Evolutionary conservation across 2,888 invertebrate species (phyloP).

Genomic region (Ichneumoninae sp.): DNA sequence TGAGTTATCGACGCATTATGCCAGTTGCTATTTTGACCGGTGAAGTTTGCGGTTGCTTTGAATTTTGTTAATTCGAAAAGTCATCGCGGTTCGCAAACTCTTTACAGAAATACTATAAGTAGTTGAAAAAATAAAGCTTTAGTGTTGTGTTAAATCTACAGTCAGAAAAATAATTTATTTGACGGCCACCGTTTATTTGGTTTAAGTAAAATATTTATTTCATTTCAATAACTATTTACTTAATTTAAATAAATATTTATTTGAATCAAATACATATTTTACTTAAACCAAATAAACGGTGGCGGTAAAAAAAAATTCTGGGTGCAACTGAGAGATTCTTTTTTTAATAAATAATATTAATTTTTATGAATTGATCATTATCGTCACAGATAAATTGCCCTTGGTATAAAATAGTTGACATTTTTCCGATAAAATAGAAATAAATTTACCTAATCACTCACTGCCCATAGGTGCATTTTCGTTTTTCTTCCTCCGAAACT

Average conservation of each 20-base stretch:
- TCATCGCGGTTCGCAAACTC: not conserved
- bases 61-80: not conserved
- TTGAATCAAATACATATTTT: no score
- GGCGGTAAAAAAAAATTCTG: no score
- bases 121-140: not conserved
- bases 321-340: no score
- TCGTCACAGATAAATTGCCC: not conserved
- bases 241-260: no score
- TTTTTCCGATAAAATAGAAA: not conserved
- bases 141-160: not conserved
- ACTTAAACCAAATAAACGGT: no score
- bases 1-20: not conserved
- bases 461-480: slow-evolving; percentile 1
- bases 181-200: no score
- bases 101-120: not conserved
- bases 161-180: no score
- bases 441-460: not conserved
- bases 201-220: no score
- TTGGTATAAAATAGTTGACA: no score
- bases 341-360: no score
- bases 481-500: not conserved
- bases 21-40: not conserved
- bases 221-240: no score
- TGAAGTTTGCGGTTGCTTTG: not conserved
- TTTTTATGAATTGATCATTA: no score